These are phyloP conservation scores for Sphaeridia pumilis DNA, from an alignment of 2,888 invertebrate species.

Conservation along the genomic window DNA sequence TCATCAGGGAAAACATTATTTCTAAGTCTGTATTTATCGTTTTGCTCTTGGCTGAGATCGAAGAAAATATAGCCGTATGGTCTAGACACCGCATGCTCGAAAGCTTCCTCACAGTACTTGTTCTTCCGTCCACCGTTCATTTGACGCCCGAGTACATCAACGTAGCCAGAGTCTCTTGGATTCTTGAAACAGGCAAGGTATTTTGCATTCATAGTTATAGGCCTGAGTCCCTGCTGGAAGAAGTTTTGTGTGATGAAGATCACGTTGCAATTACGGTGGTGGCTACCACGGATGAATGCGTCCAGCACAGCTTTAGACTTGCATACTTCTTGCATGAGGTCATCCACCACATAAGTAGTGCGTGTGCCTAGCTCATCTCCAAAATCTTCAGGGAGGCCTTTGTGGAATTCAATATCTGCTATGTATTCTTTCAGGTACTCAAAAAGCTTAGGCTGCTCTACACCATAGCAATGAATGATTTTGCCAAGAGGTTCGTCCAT, in stretches of 20 bases:
- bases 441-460: background rate
- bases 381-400: conserved; percentile 9
- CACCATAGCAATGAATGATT: conserved; percentile 12
- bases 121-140: conserved; percentile 23
- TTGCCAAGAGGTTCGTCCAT: background rate
- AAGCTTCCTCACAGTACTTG: conserved; percentile 15
- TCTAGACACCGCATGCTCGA: conserved; percentile 11
- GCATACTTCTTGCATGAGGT: conserved; percentile 10
- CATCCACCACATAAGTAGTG: conserved; percentile 10
- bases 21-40: conserved; percentile 22
- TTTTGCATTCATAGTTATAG: conserved; percentile 15
- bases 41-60: conserved; percentile 21
- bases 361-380: conserved; percentile 2
- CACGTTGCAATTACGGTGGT: conserved; percentile 6
- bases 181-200: conserved; percentile 19
- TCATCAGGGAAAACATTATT: conserved; percentile 23
- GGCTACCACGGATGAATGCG: background rate
- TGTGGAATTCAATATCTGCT: conserved; percentile 9
- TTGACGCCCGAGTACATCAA: conserved; percentile 16
- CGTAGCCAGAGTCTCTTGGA: conserved; percentile 16
- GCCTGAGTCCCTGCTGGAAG: conserved; percentile 15
- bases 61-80: conserved; percentile 24
- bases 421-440: background rate
- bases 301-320: conserved; percentile 1
- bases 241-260: conserved; percentile 15